Evolutionary conservation across 2,888 invertebrate genomes (phyloP).

Genomic region (Thalpophila matura): DNA sequence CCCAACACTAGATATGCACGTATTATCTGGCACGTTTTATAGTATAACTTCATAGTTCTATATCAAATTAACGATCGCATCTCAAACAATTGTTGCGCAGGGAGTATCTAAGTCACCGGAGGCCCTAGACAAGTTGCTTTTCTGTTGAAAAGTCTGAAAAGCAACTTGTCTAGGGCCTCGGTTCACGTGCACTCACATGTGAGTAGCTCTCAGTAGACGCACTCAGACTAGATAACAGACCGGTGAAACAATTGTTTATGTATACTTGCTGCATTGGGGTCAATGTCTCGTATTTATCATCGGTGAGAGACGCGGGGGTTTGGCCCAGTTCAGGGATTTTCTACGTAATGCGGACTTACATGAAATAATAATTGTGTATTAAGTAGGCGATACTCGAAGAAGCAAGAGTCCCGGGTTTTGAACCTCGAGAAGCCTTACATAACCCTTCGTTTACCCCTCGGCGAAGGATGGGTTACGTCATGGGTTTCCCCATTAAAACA

Average conservation of each 20-base stretch:
- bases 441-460: background rate
- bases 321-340: constrained; percentile 73
- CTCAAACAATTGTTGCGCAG: background rate
- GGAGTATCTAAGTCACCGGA: too few relatives aligned
- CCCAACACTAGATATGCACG: too few relatives aligned
- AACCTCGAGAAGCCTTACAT: constrained; percentile 4
- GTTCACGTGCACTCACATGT: constrained; percentile 37
- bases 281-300: constrained; percentile 81
- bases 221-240: constrained; percentile 63
- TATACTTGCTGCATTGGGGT: constrained; percentile 77
- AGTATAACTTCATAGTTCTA: background rate
- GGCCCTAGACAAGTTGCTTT: too few relatives aligned
- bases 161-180: too few relatives aligned
- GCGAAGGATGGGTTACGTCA: background rate
- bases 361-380: too few relatives aligned
- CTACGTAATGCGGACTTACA: constrained; percentile 8
- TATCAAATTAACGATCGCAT: background rate
- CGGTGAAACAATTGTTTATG: constrained; percentile 75
- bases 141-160: too few relatives aligned
- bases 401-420: background rate
- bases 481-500: background rate
- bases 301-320: constrained; percentile 69
- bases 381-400: background rate
- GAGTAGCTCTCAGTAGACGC: constrained; percentile 44
- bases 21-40: too few relatives aligned